Evolutionary conservation across 2,797 vertebrate species (phyloP).

Genomic region (Arctocebus calabarensis): DNA sequence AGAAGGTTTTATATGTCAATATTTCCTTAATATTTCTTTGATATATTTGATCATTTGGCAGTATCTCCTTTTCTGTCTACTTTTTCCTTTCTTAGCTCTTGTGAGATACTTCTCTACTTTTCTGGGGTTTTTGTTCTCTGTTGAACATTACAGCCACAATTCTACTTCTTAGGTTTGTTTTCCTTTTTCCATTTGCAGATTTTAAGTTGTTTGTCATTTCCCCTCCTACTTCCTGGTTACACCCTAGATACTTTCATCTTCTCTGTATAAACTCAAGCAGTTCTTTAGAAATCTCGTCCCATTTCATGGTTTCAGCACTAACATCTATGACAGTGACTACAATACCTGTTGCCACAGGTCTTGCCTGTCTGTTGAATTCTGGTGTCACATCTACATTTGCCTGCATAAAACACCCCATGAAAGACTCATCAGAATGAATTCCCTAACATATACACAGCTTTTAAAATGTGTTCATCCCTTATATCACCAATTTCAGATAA

Average conservation of each 20-base stretch:
- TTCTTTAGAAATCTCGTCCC: background rate
- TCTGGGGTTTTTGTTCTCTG: background rate
- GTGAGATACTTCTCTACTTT: background rate
- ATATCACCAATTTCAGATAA: background rate
- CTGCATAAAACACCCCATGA: background rate
- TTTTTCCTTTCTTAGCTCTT: background rate
- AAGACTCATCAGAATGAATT: background rate
- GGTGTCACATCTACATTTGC: background rate
- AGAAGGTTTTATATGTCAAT: background rate
- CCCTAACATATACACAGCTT: background rate
- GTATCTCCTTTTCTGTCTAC: background rate
- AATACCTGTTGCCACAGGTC: background rate
- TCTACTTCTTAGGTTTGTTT: background rate
- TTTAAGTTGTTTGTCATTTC: background rate
- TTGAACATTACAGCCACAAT: background rate
- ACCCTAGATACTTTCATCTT: background rate
- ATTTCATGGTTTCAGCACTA: background rate
- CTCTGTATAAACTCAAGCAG: background rate
- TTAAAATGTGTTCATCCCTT: background rate
- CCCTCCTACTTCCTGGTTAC: background rate
- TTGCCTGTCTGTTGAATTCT: background rate
- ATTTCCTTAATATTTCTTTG: background rate
- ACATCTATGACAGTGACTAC: background rate
- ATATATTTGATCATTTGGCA: background rate
- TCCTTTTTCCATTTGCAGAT: background rate